These are phyloP conservation scores for Spicauda simplicius DNA, from an alignment of 2,888 invertebrate species.

Conservation along the genomic window DNA sequence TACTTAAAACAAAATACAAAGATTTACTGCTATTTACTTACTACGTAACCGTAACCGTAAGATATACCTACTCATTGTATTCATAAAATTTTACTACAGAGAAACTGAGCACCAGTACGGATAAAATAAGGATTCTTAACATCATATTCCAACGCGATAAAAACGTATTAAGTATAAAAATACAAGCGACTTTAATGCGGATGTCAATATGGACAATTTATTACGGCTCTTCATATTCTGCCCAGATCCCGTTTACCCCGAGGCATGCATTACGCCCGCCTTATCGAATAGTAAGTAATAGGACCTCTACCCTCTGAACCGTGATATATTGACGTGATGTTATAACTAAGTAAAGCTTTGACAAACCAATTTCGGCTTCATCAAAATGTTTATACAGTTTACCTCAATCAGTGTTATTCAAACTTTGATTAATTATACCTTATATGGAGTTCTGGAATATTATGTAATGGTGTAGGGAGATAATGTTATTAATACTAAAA, in stretches of 20 bases:
- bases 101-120: too few species aligned
- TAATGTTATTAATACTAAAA: too few species aligned
- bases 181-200: slow-evolving; percentile 12
- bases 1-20: too few species aligned
- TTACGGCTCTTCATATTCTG: slow-evolving; percentile 28
- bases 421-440: not conserved
- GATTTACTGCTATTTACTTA: too few species aligned
- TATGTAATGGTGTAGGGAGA: too few species aligned
- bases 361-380: slow-evolving; percentile 10
- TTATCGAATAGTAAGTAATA: slow-evolving; percentile 30
- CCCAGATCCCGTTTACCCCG: slow-evolving; percentile 15
- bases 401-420: slow-evolving; percentile 12
- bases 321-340: not conserved
- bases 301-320: slow-evolving; percentile 11
- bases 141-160: too few species aligned
- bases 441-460: too few species aligned
- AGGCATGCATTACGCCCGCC: slow-evolving; percentile 23
- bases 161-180: not conserved
- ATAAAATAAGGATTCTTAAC: too few species aligned
- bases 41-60: too few species aligned
- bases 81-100: too few species aligned
- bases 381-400: slow-evolving; percentile 10
- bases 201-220: slow-evolving; percentile 29
- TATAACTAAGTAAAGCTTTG: slow-evolving; percentile 7
- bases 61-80: too few species aligned